These are phyloP conservation scores for Botrylloides violaceus DNA, from an alignment of 23 tunicate species.

Conservation along the genomic window DNA sequence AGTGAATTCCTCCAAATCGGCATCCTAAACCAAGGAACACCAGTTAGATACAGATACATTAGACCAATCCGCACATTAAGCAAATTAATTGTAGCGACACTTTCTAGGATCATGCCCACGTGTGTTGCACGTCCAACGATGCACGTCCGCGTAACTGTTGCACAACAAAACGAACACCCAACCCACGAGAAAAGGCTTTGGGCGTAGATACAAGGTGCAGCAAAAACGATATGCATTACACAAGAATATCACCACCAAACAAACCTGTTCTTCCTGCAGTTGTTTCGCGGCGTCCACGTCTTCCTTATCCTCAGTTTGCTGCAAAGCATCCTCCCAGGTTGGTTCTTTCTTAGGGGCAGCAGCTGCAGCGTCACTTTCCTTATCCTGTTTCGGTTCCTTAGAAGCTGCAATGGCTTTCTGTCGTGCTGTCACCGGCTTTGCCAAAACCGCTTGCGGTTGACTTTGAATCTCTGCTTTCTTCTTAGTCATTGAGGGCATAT, in stretches of 20 bases:
- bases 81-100: not conserved
- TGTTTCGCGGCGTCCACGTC: conserved; percentile 79
- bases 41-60: not conserved
- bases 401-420: conserved; percentile 67
- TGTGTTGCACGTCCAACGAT: not conserved
- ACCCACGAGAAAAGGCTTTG: not conserved
- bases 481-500: not conserved
- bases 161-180: not conserved
- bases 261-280: conserved; percentile 73
- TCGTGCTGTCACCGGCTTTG: conserved; percentile 40
- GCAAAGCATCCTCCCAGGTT: conserved; percentile 56
- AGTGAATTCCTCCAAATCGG: conserved; percentile 76
- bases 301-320: conserved; percentile 79
- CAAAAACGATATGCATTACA: not conserved
- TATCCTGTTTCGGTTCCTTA: conserved; percentile 13
- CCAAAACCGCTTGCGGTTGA: conserved; percentile 23
- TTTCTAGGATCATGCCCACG: not conserved
- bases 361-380: not conserved
- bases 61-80: not conserved
- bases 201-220: conserved; percentile 4
- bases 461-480: not conserved
- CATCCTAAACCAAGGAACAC: conserved; percentile 41
- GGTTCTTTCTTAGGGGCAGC: conserved; percentile 18
- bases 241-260: not conserved
- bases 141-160: not conserved